These are phyloP conservation scores for Sinella curviseta DNA, from an alignment of 1,140 invertebrate species.

Conservation along the genomic window DNA sequence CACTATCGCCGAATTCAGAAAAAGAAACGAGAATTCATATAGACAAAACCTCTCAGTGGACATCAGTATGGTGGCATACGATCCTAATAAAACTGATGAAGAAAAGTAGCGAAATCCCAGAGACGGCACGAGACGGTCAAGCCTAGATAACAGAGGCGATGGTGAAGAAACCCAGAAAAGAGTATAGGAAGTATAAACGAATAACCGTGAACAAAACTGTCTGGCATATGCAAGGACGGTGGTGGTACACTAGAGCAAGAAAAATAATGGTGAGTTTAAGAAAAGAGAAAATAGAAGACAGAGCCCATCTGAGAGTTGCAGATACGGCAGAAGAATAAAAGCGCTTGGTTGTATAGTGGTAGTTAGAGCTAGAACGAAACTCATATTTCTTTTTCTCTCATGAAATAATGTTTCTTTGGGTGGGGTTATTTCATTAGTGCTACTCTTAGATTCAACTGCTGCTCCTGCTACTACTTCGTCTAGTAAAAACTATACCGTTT, in stretches of 20 bases:
- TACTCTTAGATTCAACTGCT: constrained; percentile 3
- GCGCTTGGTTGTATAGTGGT: neutral
- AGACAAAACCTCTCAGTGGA: neutral
- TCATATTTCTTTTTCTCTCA: neutral
- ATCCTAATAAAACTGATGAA: no score
- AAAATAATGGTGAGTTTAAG: no score
- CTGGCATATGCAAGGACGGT: no score
- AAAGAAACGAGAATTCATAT: neutral
- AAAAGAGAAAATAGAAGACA: no score
- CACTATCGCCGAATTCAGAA: no score
- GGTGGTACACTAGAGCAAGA: no score
- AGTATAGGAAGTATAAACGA: neutral
- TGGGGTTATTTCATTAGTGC: constrained; percentile 26
- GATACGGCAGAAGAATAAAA: neutral
- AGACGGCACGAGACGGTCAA: no score
- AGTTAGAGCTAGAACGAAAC: neutral
- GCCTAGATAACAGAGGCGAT: no score
- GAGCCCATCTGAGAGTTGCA: neutral
- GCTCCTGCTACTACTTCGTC: neutral
- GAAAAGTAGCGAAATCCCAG: neutral
- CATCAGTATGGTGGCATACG: no score
- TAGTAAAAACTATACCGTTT: no score
- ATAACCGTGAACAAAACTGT: no score
- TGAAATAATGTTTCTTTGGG: constrained; percentile 22
- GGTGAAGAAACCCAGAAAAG: neutral